Evolutionary conservation across 2,797 vertebrate genomes (phyloP).

Genomic region (Stomatorhinus walkeri): DNA sequence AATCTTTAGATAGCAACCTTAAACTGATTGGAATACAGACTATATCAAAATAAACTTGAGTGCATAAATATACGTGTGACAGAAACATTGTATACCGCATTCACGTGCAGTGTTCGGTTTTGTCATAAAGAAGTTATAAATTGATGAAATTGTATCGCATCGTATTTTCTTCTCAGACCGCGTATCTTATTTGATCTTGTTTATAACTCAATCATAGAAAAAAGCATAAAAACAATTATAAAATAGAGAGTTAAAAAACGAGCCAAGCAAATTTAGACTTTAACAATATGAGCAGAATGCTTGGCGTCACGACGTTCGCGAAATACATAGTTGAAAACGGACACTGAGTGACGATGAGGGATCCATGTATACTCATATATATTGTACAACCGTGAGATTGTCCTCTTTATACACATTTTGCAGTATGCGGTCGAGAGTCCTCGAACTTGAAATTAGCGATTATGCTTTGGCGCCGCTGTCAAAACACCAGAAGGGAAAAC

Average conservation of each 20-base stretch:
- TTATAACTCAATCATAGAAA: slow-evolving; percentile 30
- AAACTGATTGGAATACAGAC: slow-evolving; percentile 15
- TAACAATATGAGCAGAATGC: slow-evolving; percentile 32
- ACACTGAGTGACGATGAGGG: slow-evolving; percentile 26
- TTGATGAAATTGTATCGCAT: slow-evolving; percentile 27
- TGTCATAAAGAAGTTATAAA: slow-evolving; percentile 54
- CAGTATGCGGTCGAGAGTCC: slow-evolving; percentile 32
- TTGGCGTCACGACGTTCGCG: slow-evolving; percentile 38
- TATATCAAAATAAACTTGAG: slow-evolving; percentile 12
- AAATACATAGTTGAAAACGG: slow-evolving; percentile 29
- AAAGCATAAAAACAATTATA: slow-evolving; percentile 43
- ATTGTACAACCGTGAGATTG: slow-evolving; percentile 30
- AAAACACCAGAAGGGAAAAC: slow-evolving; percentile 13
- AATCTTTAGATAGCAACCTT: not conserved
- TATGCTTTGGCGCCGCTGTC: slow-evolving; percentile 35
- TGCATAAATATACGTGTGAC: slow-evolving; percentile 57
- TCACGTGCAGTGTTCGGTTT: slow-evolving; percentile 48
- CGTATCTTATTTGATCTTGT: slow-evolving; percentile 12
- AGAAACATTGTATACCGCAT: slow-evolving; percentile 42
- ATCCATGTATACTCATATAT: slow-evolving; percentile 19
- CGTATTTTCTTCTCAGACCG: slow-evolving; percentile 28
- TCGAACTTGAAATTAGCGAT: slow-evolving; percentile 65
- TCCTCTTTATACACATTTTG: slow-evolving; percentile 25
- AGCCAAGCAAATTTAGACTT: slow-evolving; percentile 27
- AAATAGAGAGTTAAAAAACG: slow-evolving; percentile 47